Conservation (phyloP, 2,113 vertebrate species). For the Marmota flaviventris region DNA sequence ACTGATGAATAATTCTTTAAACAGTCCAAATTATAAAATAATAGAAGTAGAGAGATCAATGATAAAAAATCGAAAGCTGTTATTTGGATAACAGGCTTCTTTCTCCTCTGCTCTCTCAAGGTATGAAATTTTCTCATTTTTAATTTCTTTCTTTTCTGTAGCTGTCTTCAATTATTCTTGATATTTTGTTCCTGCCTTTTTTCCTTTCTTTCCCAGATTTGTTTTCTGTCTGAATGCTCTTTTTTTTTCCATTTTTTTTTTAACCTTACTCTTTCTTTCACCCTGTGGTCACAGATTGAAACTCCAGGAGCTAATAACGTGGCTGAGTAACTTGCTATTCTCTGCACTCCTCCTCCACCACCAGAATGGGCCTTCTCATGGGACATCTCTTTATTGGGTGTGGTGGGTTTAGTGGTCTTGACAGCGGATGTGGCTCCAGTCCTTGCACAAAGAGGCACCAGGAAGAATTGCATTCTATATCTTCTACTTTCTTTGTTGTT, state of each 20-base stretch:
- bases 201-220: neutral
- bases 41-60: neutral
- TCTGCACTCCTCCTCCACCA: neutral
- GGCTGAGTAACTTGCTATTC: neutral
- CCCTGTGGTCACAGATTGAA: neutral
- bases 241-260: neutral
- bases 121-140: neutral
- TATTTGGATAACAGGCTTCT: neutral
- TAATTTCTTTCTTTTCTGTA: neutral
- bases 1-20: too few relatives aligned
- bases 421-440: neutral
- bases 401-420: neutral
- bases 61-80: neutral
- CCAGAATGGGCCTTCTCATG: too few relatives aligned
- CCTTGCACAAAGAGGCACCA: neutral
- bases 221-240: neutral
- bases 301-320: neutral
- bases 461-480: neutral
- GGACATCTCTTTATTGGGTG: neutral
- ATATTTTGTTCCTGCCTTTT: neutral
- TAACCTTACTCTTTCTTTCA: neutral
- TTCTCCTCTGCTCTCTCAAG: neutral
- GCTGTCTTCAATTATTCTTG: neutral
- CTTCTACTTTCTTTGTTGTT: neutral
- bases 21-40: too few relatives aligned